phyloP scores from a whole-genome alignment of 2,113 vertebrate species.

The Tylochromis polylepis region DNA sequence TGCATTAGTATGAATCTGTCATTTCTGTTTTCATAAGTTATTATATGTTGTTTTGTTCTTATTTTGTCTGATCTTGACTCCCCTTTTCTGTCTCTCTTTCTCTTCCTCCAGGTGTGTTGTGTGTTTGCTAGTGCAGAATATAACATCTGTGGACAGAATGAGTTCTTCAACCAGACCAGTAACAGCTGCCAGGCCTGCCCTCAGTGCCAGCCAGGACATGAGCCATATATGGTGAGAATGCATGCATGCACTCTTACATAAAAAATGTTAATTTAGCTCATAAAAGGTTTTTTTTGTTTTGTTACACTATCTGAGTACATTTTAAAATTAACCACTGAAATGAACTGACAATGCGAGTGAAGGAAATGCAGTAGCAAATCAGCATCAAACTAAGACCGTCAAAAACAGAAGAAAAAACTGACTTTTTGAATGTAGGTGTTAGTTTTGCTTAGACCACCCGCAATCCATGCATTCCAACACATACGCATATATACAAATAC shows the following conservation, averaged over 20 bases:
- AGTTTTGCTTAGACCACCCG: constrained; percentile 41
- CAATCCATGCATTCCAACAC: not conserved
- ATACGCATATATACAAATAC: not conserved
- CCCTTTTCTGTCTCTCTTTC: not conserved
- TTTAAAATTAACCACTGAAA: not conserved
- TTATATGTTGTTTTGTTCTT: not conserved
- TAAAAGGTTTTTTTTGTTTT: not conserved
- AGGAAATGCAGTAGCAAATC: not conserved
- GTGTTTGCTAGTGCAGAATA: constrained; percentile 83
- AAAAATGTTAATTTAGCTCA: not conserved
- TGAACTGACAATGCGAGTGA: not conserved
- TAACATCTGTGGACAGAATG: constrained; percentile 90
- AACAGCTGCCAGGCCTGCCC: constrained; percentile 91
- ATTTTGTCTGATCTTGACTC: not conserved
- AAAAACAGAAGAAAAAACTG: not conserved
- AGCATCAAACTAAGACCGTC: not conserved
- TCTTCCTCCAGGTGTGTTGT: constrained; percentile 78
- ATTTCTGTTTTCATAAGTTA: not conserved
- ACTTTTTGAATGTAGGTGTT: not conserved
- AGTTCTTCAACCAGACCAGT: constrained; percentile 93
- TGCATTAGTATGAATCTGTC: not conserved
- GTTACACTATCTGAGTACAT: not conserved
- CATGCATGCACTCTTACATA: not conserved
- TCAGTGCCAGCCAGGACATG: constrained; percentile 89
- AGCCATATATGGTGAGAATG: constrained; percentile 89